Evolutionary conservation across 2,113 vertebrate genomes (phyloP), one percentile per base, ranked within the genome.

Genomic region (Heteronetta atricapilla): DNA sequence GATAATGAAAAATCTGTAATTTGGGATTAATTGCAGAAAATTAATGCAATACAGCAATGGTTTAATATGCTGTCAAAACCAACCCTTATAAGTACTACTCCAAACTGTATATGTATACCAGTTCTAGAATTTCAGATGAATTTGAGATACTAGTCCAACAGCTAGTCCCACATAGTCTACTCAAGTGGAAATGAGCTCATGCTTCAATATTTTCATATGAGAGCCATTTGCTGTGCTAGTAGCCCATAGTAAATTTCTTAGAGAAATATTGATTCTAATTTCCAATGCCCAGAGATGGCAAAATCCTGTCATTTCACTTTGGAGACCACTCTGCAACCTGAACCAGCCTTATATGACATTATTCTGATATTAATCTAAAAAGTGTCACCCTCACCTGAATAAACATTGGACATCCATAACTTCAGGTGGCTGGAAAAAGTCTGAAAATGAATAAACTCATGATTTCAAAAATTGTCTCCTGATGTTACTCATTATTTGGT

Each of bases 111-210:
- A 83, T 18, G 46, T 68, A 86, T 34, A 83, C 64, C 88, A 94
- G 83, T 64, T 96, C 88, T 86, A 94, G 77, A 92, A 84, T 40
- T 90, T 70, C 86, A 92, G 90, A 95, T 84, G 90, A 95, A 93
- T 90, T 96, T 84, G 86, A 86, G 88, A 95, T 72, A 73, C 55
- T 63, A 85, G 14, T 90, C 93, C 86, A 74, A 6, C 21, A 72
- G 86, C n/a, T n/a, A n/a, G n/a, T n/a, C n/a, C n/a, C n/a, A n/a
- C n/a, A n/a, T n/a, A n/a, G 92, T 82, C 42, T 77, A 88, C 69
- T 93, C 88, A 78, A 58, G 14, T 62, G 59, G 81, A 96, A 93
- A 95, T 64, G 69, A 90, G 34, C 60, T 93, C 82, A 83, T 40
- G 76, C 80, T 64, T 90, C 85, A 78, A 31, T 77, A 87, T 85